A percentile compares a stretch with the other conserved stretches of the same genome.
phyloP scores from a whole-genome alignment of 2,888 invertebrate species.

The Platynereis dumerilii region DNA sequence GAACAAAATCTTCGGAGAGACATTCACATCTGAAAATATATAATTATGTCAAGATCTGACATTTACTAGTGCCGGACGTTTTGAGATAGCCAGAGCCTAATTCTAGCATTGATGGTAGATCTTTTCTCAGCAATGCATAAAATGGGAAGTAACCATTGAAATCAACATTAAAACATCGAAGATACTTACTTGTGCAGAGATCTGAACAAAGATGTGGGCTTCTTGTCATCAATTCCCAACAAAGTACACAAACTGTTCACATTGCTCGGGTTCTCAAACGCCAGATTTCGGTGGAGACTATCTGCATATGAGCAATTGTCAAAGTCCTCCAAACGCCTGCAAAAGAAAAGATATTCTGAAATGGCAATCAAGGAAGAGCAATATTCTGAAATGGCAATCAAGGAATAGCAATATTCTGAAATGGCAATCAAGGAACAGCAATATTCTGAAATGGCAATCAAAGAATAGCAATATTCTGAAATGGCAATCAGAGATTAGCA shows the following conservation, averaged over 20 bases:
- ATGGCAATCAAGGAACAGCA: too few species aligned
- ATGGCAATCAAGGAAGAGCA: too few species aligned
- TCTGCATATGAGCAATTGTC: constrained; percentile 13
- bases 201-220: constrained; percentile 66
- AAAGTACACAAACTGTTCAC: constrained; percentile 65
- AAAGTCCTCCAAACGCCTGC: not conserved
- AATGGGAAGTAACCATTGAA: too few species aligned
- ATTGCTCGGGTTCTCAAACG: constrained; percentile 66
- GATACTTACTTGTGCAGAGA: constrained; percentile 61
- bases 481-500: too few species aligned
- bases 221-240: constrained; percentile 46
- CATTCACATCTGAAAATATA: constrained; percentile 7
- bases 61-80: constrained; percentile 3
- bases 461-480: too few species aligned
- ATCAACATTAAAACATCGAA: not conserved
- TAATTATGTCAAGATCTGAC: not conserved
- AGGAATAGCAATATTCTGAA: too few species aligned
- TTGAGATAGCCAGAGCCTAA: too few species aligned
- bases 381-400: too few species aligned
- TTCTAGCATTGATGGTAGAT: too few species aligned
- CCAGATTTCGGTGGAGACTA: constrained; percentile 48
- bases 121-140: too few species aligned
- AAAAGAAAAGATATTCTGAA: constrained; percentile 47
- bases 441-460: too few species aligned
- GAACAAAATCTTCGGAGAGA: not conserved